phyloP scores from a whole-genome alignment of 1,140 invertebrate genomes.

The Battus philenor region DNA sequence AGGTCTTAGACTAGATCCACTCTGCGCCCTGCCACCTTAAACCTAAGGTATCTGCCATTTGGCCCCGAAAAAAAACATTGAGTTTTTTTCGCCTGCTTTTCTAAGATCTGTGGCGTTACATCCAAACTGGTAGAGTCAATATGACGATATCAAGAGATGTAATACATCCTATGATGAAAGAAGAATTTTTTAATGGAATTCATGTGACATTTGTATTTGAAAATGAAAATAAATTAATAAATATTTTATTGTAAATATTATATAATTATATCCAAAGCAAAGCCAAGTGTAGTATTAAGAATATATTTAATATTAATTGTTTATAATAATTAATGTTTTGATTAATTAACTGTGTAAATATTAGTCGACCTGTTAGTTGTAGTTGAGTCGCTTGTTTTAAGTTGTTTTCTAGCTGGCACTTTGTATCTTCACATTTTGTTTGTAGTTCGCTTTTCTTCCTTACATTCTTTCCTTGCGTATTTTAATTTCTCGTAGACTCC shows the following conservation, averaged over 20 bases:
- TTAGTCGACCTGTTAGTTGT: constrained; percentile 65
- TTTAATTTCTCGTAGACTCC: constrained; percentile 52
- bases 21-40: no score
- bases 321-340: neutral
- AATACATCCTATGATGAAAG: no score
- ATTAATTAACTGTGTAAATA: constrained; percentile 42
- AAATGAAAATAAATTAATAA: neutral
- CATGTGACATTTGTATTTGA: no score
- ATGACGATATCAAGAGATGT: no score
- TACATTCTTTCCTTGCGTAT: constrained; percentile 38
- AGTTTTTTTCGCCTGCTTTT: no score
- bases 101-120: no score
- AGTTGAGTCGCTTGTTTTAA: constrained; percentile 57
- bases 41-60: no score
- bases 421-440: constrained; percentile 62
- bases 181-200: no score
- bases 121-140: no score
- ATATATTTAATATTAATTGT: neutral
- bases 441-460: constrained; percentile 52
- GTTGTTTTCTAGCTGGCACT: constrained; percentile 69
- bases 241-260: no score
- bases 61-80: no score
- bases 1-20: no score
- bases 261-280: constrained; percentile 7
- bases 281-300: constrained; percentile 17